A percentile compares a stretch with the other conserved stretches of the same genome.
These are phyloP conservation scores for Rhinopomastus cyanomelas DNA, from an alignment of 2,113 vertebrate genomes.

Conservation along the genomic window DNA sequence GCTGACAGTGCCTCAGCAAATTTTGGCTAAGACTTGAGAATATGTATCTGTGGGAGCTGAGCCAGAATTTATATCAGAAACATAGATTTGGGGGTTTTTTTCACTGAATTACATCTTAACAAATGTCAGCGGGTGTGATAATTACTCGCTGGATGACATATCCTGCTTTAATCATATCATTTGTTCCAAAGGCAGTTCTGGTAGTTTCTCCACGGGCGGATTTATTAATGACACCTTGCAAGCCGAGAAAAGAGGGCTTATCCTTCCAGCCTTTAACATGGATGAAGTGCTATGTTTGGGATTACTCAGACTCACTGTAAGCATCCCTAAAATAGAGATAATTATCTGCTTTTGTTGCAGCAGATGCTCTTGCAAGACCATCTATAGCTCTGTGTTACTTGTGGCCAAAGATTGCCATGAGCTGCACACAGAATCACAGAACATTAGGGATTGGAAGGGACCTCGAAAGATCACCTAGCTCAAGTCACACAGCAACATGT, in stretches of 20 bases:
- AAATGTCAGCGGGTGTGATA: constrained; percentile 27
- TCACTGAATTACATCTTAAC: constrained; percentile 29
- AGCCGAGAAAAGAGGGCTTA: neutral
- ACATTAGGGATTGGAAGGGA: too few species aligned
- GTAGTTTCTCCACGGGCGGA: neutral
- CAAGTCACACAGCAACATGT: too few species aligned
- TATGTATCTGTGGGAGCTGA: neutral
- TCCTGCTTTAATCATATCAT: neutral
- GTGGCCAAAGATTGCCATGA: neutral
- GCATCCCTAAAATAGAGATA: neutral
- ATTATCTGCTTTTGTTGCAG: neutral
- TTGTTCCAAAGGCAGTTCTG: constrained; percentile 7
- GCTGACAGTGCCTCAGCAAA: constrained; percentile 8
- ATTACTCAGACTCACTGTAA: neutral
- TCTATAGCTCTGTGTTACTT: neutral
- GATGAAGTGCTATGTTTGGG: neutral
- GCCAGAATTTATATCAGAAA: constrained; percentile 34
- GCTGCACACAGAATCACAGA: too few species aligned
- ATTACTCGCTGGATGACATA: constrained; percentile 42
- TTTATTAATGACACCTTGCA: neutral
- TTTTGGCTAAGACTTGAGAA: neutral
- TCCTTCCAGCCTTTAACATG: neutral
- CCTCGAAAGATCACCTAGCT: too few species aligned
- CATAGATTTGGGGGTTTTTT: constrained; percentile 14
- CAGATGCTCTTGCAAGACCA: neutral